A percentile compares a stretch with the other conserved stretches of the same genome.
Conservation (phyloP, 2,113 vertebrate genomes). For the Sciurus niger region DNA sequence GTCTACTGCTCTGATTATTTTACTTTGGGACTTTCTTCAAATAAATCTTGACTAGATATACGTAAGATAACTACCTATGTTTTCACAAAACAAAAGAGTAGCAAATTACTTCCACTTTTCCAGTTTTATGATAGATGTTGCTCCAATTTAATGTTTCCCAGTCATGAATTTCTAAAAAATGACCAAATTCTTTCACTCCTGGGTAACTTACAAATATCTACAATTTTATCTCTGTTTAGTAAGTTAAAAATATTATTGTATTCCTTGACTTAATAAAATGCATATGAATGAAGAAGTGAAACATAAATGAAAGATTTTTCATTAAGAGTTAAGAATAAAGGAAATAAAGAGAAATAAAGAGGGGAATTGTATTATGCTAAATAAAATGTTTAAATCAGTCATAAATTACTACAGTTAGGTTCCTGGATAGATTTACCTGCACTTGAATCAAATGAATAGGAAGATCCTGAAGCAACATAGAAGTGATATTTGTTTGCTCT, state of each 20-base stretch:
- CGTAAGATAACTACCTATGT: not conserved
- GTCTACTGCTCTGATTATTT: not conserved
- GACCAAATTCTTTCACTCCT: not conserved
- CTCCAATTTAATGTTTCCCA: not conserved
- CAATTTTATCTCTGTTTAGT: not conserved
- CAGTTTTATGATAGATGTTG: not conserved
- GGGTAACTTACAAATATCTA: constrained; percentile 7
- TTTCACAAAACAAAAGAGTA: not conserved
- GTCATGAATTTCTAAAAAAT: constrained; percentile 49
- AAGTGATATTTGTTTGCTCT: not conserved
- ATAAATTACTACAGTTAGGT: not conserved
- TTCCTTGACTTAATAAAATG: constrained; percentile 26
- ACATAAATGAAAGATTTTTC: not conserved
- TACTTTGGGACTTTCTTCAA: not conserved
- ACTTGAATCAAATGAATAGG: not conserved
- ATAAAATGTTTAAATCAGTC: constrained; percentile 4
- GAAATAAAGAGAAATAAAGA: not conserved
- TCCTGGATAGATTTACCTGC: not conserved
- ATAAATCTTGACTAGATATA: not conserved
- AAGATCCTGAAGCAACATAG: not conserved
- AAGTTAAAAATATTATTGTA: constrained; percentile 23
- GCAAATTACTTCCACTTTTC: not conserved
- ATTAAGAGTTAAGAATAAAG: not conserved
- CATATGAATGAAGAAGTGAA: not conserved
- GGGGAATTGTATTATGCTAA: not conserved